Evolutionary conservation across 1,140 invertebrate genomes (phyloP), one percentile per base, ranked within the genome.

Genomic region (Armadillidium nasatum): DNA sequence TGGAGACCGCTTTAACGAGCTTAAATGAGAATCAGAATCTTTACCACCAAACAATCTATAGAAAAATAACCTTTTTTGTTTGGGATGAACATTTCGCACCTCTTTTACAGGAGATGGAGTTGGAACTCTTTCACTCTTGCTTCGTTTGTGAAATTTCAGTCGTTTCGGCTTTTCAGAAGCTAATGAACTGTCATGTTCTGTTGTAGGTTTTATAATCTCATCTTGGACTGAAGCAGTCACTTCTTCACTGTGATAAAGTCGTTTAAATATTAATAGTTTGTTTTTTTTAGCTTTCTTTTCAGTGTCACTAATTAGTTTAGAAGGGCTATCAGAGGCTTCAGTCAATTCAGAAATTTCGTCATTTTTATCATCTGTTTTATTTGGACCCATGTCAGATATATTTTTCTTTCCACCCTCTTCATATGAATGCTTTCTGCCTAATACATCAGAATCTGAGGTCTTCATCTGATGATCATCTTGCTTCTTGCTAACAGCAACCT

Each of bases 111-210:
- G 50, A 11, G 19, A 70, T 21, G 23, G 68, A 21, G 23, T 70
- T 11, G 10, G 11, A 10, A 11, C 68, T 33, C 68, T 70, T n/a
- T 33, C 80, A 68, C 76, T 81, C 45, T 75, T 73, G 50, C 74
- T 77, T 10, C 77, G 72, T n/a, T 50, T 44, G 13, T 54, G 45
- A 44, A 80, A 71, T 77, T 77, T 76, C 6, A 81, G 71, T 44
- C 68, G 75, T 15, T 66, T 66, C 3, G 77, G 75, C 6, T 77
- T 60, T 22, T 72, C 76, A 19, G 76, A 66, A 23, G 50, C 11
- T 15, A 60, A 3, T 15, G 7, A 13, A 43, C 72, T 73, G 21
- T 74, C 69, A 44, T 44, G 19, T 60, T 44, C 46, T 19, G 23
- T 72, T 21, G 69, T 11, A 7, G 46, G 68, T 33, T 33, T 33